Percentiles rank a stretch among this genome's conserved stretches.
Evolutionary conservation across 2,888 invertebrate species (phyloP).

Genomic region (Drosophila histrio): DNA sequence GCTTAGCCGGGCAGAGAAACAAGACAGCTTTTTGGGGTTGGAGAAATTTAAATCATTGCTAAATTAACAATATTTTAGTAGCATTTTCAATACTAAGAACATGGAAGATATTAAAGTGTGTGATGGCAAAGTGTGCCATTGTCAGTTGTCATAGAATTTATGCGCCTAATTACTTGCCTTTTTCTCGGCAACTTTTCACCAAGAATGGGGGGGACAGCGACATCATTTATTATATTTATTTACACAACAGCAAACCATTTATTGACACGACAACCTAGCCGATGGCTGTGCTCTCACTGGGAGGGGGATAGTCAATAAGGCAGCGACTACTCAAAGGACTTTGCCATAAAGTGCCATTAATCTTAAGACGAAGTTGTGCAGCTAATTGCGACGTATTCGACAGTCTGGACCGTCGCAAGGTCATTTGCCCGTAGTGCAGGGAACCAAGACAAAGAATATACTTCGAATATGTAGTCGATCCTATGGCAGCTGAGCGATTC

Average conservation of each 20-base stretch:
- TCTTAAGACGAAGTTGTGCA: constrained; percentile 72
- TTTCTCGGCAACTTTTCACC: constrained; percentile 43
- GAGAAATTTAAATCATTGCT: not conserved
- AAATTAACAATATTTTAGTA: not conserved
- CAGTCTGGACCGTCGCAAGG: constrained; percentile 59
- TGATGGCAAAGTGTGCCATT: constrained; percentile 22
- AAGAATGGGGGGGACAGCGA: constrained; percentile 19
- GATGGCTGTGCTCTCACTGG: not conserved
- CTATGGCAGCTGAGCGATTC: constrained; percentile 13
- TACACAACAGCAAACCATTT: constrained; percentile 63
- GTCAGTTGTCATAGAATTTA: constrained; percentile 69
- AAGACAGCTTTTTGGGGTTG: not conserved
- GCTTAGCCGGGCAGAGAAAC: constrained; percentile 27
- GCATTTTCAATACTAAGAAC: not conserved
- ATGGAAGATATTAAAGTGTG: constrained; percentile 3
- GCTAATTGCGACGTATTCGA: constrained; percentile 69
- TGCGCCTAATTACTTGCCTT: constrained; percentile 68
- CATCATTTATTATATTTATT: constrained; percentile 77
- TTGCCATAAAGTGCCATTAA: constrained; percentile 64
- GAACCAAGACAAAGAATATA: constrained; percentile 6
- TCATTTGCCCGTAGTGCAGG: constrained; percentile 39
- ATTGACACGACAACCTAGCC: constrained; percentile 61
- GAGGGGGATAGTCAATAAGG: constrained; percentile 56
- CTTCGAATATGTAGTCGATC: constrained; percentile 3
- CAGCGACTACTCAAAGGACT: constrained; percentile 53